A percentile compares a stretch with the other conserved stretches of the same genome.
These are phyloP conservation scores for Leptobrachium leishanense DNA, from an alignment of 2,113 vertebrate genomes.

Conservation along the genomic window DNA sequence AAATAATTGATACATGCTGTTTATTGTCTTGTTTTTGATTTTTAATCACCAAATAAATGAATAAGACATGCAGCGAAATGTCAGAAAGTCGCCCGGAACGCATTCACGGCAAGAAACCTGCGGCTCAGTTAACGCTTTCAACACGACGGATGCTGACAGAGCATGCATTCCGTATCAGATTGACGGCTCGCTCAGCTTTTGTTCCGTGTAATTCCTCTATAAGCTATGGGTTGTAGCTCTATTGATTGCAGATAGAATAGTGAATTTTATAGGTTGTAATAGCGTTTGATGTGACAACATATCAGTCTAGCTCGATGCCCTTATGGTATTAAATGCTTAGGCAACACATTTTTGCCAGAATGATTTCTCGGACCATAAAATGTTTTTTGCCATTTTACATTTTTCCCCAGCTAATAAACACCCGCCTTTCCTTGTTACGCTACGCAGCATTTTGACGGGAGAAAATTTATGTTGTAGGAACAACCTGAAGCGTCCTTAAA, in stretches of 20 bases:
- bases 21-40: slow-evolving; percentile 46
- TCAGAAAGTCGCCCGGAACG: slow-evolving; percentile 12
- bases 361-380: background rate
- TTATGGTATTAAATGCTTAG: background rate
- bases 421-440: too few relatives aligned
- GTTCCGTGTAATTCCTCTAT: background rate
- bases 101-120: background rate
- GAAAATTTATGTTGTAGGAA: too few relatives aligned
- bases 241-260: slow-evolving; percentile 23
- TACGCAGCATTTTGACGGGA: too few relatives aligned
- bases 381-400: too few relatives aligned
- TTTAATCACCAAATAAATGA: slow-evolving; percentile 42
- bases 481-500: too few relatives aligned
- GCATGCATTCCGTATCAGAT: background rate
- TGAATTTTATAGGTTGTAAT: slow-evolving; percentile 35
- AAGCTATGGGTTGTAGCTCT: slow-evolving; percentile 23
- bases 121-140: slow-evolving; percentile 16
- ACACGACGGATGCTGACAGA: background rate
- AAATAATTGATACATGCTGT: slow-evolving; percentile 40
- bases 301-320: slow-evolving; percentile 8
- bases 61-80: slow-evolving; percentile 27
- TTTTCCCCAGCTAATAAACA: too few relatives aligned
- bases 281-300: slow-evolving; percentile 20
- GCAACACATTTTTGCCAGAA: background rate
- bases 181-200: background rate